Evolutionary conservation across 2,797 vertebrate species (phyloP).

Genomic region (Gallinago stenura): DNA sequence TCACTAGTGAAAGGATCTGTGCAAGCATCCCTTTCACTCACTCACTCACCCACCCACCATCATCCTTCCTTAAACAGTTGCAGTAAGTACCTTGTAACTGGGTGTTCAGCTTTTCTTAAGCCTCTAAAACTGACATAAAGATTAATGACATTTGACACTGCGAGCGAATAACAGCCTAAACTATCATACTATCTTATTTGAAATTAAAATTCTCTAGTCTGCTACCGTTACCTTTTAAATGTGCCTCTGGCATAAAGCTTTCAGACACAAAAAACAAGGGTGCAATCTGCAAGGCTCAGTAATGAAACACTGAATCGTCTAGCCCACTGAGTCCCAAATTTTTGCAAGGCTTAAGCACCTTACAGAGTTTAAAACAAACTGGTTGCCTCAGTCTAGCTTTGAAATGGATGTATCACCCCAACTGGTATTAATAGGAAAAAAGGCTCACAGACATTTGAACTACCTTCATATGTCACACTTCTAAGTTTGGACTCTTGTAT

Average conservation of each 20-base stretch:
- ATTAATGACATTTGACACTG: slow-evolving; percentile 76
- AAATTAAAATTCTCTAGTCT: slow-evolving; percentile 15
- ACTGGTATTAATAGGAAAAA: not conserved
- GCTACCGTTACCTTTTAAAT: not conserved
- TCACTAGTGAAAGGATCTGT: not conserved
- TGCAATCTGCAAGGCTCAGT: not conserved
- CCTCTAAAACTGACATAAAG: slow-evolving; percentile 77
- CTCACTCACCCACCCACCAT: not conserved
- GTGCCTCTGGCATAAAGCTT: slow-evolving; percentile 7
- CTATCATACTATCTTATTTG: slow-evolving; percentile 54
- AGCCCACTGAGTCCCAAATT: not conserved
- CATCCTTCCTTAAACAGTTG: not conserved
- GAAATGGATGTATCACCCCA: not conserved
- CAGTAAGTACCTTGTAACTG: slow-evolving; percentile 79
- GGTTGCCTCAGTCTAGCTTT: not conserved
- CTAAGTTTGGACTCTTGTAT: not conserved
- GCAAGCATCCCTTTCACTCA: not conserved
- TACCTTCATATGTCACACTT: not conserved
- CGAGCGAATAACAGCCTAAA: slow-evolving; percentile 74
- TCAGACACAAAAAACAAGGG: not conserved
- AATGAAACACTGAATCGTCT: not conserved
- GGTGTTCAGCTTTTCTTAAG: slow-evolving; percentile 68
- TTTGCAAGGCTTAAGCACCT: not conserved
- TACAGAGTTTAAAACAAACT: not conserved
- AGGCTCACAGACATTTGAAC: not conserved